phyloP scores from a whole-genome alignment of 2,888 invertebrate species.

The Chrysopilus asiliformis region DNA sequence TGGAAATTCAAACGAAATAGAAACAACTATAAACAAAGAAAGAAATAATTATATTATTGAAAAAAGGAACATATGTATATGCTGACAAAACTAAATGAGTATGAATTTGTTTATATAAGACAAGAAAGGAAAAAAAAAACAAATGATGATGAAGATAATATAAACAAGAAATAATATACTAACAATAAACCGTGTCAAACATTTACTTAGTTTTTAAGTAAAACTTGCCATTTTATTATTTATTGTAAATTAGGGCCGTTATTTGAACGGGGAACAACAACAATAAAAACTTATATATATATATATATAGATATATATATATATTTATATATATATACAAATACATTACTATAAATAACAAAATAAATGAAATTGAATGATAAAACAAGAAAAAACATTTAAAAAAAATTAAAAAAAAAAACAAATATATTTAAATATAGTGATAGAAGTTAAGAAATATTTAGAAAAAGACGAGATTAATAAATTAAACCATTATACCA shows the following conservation, averaged over 20 bases:
- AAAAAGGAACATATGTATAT: neutral
- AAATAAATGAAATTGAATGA: slow-evolving; percentile 21
- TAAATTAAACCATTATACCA: slow-evolving; percentile 3
- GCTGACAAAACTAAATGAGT: too few relatives aligned
- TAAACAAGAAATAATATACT: slow-evolving; percentile 10
- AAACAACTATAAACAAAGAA: neutral
- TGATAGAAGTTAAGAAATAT: slow-evolving; percentile 7
- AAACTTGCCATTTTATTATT: slow-evolving; percentile 19
- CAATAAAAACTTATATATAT: slow-evolving; percentile 15
- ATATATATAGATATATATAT: slow-evolving; percentile 13
- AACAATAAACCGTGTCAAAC: slow-evolving; percentile 20
- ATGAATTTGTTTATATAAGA: too few relatives aligned
- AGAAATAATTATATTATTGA: neutral
- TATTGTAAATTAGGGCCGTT: slow-evolving; percentile 19
- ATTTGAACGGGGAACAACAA: slow-evolving; percentile 20
- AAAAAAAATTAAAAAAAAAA: too few relatives aligned
- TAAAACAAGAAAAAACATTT: slow-evolving; percentile 7
- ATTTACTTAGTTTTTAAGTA: slow-evolving; percentile 18
- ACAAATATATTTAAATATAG: slow-evolving; percentile 21
- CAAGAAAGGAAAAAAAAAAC: too few relatives aligned
- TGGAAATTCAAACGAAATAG: too few relatives aligned
- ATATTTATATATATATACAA: slow-evolving; percentile 18
- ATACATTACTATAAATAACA: slow-evolving; percentile 21
- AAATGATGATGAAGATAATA: too few relatives aligned
- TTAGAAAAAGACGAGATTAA: slow-evolving; percentile 4